Base-by-base conservation (phyloP, 2,888 invertebrate species). In the Apotomis betuletana region DNA sequence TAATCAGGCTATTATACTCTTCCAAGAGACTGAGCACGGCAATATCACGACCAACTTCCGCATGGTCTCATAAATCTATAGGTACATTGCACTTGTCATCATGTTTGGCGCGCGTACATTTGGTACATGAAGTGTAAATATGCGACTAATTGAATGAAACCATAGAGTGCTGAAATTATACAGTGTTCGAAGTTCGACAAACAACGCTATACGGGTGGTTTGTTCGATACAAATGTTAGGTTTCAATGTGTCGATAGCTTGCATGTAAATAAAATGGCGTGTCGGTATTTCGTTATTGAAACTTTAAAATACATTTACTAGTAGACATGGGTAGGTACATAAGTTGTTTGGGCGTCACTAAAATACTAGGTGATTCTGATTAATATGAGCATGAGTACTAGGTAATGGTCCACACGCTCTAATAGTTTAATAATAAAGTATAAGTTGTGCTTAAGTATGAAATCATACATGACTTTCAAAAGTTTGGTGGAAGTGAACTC, bases 61-160 rank as follows among this genome's bases (percentile, higher is more conserved):
- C 64, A 46, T 54, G 52, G 38, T n/a, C 10, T 9, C 49, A 10
- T 44, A 12, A 41, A 27, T 27, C 27, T 27, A 52, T 58, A 67
- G 62, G 57, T 67, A 52, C 61, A 71, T 49, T 67, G 51, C 71
- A 57, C 61, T 62, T 58, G 63, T 44, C 68, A 62, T 72, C 67
- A 54, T 76, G 76, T 77, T 80, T 75, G 77, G 73, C 75, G 52
- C 73, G 73, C 67, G 74, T 73, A 61, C 74, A 77, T 73, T 67
- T 73, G 67, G 74, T 74, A 60, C 75, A 77, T 74, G 63, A 73
- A 74, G 78, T 77, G 83, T 82, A 82, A 84, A 84, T 81, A 83
- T 79, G 78, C 77, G 80, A 77, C 80, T 85, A 85, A 85, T 86
- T 87, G 83, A 81, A 80, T 83, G 82, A 85, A 82, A 76, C 82